phyloP scores from a whole-genome alignment of 2,888 invertebrate genomes.

The Folsomia manolachei region DNA sequence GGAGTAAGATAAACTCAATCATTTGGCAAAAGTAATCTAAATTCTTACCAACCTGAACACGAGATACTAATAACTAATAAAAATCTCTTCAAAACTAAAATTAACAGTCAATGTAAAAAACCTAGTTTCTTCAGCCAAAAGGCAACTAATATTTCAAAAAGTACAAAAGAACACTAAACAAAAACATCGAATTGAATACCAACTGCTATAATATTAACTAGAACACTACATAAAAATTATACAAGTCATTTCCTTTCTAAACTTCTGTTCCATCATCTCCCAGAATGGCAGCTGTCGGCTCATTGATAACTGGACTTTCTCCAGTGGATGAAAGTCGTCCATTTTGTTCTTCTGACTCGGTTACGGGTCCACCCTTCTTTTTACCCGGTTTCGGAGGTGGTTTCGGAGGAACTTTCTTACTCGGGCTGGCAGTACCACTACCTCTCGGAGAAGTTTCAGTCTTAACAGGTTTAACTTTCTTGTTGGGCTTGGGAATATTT shows the following conservation, averaged over 20 bases:
- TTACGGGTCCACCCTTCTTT: slow-evolving; percentile 44
- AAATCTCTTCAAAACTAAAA: too few relatives aligned
- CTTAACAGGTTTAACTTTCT: slow-evolving; percentile 22
- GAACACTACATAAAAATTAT: neutral
- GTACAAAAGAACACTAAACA: too few relatives aligned
- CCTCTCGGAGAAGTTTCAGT: slow-evolving; percentile 15
- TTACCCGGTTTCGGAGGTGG: slow-evolving; percentile 51
- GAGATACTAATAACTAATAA: too few relatives aligned
- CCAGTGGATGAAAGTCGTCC: neutral
- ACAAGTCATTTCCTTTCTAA: slow-evolving; percentile 20
- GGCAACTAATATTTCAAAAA: too few relatives aligned
- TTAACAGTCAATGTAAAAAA: too few relatives aligned
- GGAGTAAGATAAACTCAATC: too few relatives aligned
- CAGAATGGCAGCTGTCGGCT: slow-evolving; percentile 19
- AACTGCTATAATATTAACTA: neutral
- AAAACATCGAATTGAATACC: too few relatives aligned
- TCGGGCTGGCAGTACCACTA: slow-evolving; percentile 1
- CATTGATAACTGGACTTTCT: slow-evolving; percentile 8
- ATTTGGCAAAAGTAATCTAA: too few relatives aligned
- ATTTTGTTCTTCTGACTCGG: neutral
- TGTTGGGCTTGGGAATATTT: slow-evolving; percentile 24
- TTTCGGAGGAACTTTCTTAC: slow-evolving; percentile 45
- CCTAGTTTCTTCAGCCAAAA: too few relatives aligned
- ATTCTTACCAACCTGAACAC: too few relatives aligned
- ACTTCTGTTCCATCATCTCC: slow-evolving; percentile 51